phyloP scores from a whole-genome alignment of 1,140 invertebrate genomes.

The Dendrolimus punctatus region DNA sequence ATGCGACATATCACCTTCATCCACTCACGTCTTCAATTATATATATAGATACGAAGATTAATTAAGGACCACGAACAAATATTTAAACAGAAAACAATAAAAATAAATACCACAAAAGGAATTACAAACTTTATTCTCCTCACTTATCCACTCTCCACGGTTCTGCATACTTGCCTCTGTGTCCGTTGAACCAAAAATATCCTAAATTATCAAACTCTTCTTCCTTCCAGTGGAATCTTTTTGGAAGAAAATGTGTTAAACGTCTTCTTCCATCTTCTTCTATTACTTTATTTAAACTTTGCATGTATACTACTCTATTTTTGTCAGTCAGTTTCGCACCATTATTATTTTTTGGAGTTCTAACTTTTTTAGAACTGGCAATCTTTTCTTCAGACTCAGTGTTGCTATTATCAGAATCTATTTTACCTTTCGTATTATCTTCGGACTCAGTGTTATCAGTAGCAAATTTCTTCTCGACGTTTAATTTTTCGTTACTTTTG shows the following conservation, averaged over 20 bases:
- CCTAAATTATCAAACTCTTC: constrained; percentile 27
- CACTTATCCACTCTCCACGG: constrained; percentile 10
- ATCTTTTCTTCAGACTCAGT: constrained; percentile 6
- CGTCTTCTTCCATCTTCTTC: constrained; percentile 17
- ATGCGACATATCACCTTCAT: too few relatives aligned
- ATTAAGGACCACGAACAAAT: too few relatives aligned
- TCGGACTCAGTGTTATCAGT: too few relatives aligned
- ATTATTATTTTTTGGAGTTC: too few relatives aligned
- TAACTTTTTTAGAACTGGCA: too few relatives aligned
- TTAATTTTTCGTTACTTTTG: neutral
- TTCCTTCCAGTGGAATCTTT: constrained; percentile 30
- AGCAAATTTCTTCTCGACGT: neutral
- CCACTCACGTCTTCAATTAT: too few relatives aligned
- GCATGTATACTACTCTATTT: constrained; percentile 15
- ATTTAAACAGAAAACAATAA: too few relatives aligned
- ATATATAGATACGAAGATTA: too few relatives aligned
- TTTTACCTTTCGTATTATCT: too few relatives aligned
- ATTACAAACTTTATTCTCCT: constrained; percentile 2
- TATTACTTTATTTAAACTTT: constrained; percentile 14
- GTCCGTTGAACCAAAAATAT: constrained; percentile 36
- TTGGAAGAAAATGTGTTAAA: constrained; percentile 32
- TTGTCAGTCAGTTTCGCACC: too few relatives aligned
- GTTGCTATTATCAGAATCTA: too few relatives aligned
- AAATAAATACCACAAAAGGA: neutral
- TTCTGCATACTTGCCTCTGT: constrained; percentile 21